phyloP scores from a whole-genome alignment of 2,113 vertebrate genomes.

The Carassius carassius region DNA sequence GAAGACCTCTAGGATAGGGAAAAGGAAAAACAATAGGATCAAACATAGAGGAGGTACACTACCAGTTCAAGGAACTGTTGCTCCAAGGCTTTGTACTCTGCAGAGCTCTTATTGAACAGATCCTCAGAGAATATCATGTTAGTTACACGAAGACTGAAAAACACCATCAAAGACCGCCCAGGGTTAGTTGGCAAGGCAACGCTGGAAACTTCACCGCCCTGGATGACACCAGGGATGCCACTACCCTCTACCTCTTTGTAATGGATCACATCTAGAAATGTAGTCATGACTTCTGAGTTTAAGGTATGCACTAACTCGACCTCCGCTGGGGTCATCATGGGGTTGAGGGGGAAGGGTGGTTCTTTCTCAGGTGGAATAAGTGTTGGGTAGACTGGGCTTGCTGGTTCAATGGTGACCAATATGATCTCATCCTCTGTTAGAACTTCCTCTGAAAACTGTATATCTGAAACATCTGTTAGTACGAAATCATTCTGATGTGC shows the following conservation, averaged over 20 bases:
- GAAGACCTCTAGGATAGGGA: not conserved
- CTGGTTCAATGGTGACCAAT: constrained; percentile 55
- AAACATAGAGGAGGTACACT: constrained; percentile 55
- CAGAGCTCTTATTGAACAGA: constrained; percentile 94
- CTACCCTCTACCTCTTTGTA: constrained; percentile 68
- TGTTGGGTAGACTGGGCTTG: constrained; percentile 54
- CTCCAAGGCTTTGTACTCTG: constrained; percentile 93
- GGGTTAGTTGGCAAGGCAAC: constrained; percentile 76
- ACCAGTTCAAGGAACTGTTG: constrained; percentile 94
- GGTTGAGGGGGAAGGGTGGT: constrained; percentile 62
- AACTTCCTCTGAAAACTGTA: constrained; percentile 57
- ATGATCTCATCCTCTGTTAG: constrained; percentile 68
- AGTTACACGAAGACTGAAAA: constrained; percentile 94
- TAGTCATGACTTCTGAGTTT: not conserved
- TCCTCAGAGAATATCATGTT: constrained; percentile 98
- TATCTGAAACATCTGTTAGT: constrained; percentile 38
- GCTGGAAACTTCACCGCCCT: constrained; percentile 63
- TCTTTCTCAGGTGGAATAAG: constrained; percentile 66
- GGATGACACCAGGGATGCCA: constrained; percentile 58
- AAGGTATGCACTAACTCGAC: not conserved
- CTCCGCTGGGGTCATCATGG: constrained; percentile 6
- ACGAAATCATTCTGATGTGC: constrained; percentile 29
- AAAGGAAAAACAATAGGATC: not conserved
- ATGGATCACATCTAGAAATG: constrained; percentile 47
- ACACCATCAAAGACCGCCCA: constrained; percentile 85